Base-by-base conservation (phyloP, 2,113 vertebrate species). In the Tenrec ecaudatus region DNA sequence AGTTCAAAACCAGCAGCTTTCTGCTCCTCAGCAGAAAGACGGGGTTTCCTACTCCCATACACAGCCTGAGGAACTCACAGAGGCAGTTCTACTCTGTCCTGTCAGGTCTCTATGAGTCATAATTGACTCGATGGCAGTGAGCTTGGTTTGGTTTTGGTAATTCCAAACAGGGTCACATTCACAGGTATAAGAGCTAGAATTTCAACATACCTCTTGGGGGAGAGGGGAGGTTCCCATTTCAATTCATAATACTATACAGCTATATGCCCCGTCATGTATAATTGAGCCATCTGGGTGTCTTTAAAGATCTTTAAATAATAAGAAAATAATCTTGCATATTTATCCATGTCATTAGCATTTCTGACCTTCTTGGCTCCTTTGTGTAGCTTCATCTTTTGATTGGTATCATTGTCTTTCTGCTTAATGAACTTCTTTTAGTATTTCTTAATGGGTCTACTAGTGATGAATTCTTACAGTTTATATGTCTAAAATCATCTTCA, bases 301-400 rank as follows among this genome's bases (percentile, higher is more conserved):
- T 88, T 91, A 93, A 90, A 91, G 38, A 86, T 53, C 85, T 82
- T 91, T 85, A 76, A 80, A 68, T 75, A 90, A 83, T 75, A 31
- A 62, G 80, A 71, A 90, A 33, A 62, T 3, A 16, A 79, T 36
- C 15, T 68, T 60, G 10, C 19, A 66, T 80, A 64, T 29, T 93
- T 91, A 75, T 57, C 38, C 57, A 47, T 19, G 10, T 36, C 58
- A 38, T 27, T 53, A 69, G 38, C 31, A 53, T 68, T 77, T 82
- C 36, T 38, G 43, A n/a, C 10, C 38, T 4, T 47, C 58, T 75
- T 88, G 22, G 43, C 82, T 64, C 86, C 31, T 87, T 86, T 83
- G 27, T 40, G 16, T 40, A 77, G 64, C 80, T 53, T 4, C 31
- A 53, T 60, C 68, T 83, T 80, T 84, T 57, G 58, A 84, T 68